Base-by-base conservation (phyloP, 2,888 invertebrate genomes). In the Himalopsyche japonica region DNA sequence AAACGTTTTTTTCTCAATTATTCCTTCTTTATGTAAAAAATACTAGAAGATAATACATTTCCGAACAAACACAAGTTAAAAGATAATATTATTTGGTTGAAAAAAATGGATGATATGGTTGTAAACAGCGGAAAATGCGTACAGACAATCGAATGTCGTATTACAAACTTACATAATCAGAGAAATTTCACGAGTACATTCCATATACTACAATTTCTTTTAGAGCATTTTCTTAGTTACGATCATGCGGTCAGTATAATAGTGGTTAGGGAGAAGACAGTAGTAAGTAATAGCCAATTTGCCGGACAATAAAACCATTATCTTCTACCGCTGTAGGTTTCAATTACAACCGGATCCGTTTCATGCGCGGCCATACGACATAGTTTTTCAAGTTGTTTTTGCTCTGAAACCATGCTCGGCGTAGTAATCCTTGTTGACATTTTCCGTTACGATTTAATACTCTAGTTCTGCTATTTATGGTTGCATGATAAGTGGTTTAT, bases 271-370 rank as follows among this genome's bases (percentile, higher is more conserved):
- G 81, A 34, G 43, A 64, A 49, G 77, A 79, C 49, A 85, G 77
- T 64, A 47, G 86, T 86, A 86, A 86, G 84, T 86, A 86, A 86
- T 86, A 79, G 86, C 81, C 86, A 86, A 86, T 86, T 86, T 86
- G 84, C 86, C 84, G 86, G 86, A 86, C 86, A 84, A 86, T 86
- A 84, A 86, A 86, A 86, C 84, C 86, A 86, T 86, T 86, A 86
- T 81, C 76, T 84, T 76, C 79, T 79, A 80, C 84, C 83, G 84
- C 32, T 77, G 84, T 80, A 34, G 57, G 85, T 79, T 84, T 84
- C 84, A 84, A 84, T 86, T 84, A 85, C 83, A 47, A 82, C 57
- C 49, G 79, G 76, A 83, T 57, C 83, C 79, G 34, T 82, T 82
- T n/a, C 70, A 70, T 27, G 24, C 20, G 70, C 70, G 70, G 27